Evolutionary conservation across 2,797 vertebrate species (phyloP).

Genomic region (Luscinia luscinia): DNA sequence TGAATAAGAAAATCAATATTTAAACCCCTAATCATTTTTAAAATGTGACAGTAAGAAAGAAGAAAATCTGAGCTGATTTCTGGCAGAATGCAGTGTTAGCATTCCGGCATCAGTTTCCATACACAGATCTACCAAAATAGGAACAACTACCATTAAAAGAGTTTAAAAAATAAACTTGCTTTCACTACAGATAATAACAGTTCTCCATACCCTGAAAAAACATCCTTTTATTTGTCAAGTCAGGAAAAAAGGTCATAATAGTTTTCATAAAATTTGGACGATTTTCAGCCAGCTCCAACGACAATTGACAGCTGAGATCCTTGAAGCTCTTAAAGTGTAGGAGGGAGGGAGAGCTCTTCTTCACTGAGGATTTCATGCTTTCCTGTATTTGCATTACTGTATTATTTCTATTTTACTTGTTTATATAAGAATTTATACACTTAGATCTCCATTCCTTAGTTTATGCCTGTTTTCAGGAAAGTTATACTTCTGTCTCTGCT

Average conservation of each 20-base stretch:
- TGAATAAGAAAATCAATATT: constrained; percentile 8
- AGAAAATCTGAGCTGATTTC: constrained; percentile 18
- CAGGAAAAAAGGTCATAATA: constrained; percentile 50
- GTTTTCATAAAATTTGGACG: constrained; percentile 26
- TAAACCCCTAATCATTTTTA: constrained; percentile 9
- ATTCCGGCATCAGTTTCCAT: constrained; percentile 56
- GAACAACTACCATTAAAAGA: constrained; percentile 35
- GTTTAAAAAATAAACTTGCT: constrained; percentile 53
- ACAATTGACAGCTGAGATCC: neutral
- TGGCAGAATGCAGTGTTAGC: constrained; percentile 41
- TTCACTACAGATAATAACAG: constrained; percentile 59
- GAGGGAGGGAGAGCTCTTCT: neutral
- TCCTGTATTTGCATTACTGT: neutral
- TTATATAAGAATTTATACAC: constrained; percentile 12
- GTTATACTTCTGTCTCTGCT: neutral
- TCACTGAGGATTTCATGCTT: neutral
- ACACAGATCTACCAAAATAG: constrained; percentile 60
- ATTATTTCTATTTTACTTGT: neutral
- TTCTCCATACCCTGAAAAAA: constrained; percentile 55
- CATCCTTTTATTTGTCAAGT: constrained; percentile 55
- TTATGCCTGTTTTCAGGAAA: neutral
- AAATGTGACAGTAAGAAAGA: neutral
- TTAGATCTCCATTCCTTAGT: neutral
- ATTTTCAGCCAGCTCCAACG: constrained; percentile 31
- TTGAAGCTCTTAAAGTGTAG: neutral